Conservation (phyloP, 2,113 vertebrate species). For the Typhlomys cinereus region DNA sequence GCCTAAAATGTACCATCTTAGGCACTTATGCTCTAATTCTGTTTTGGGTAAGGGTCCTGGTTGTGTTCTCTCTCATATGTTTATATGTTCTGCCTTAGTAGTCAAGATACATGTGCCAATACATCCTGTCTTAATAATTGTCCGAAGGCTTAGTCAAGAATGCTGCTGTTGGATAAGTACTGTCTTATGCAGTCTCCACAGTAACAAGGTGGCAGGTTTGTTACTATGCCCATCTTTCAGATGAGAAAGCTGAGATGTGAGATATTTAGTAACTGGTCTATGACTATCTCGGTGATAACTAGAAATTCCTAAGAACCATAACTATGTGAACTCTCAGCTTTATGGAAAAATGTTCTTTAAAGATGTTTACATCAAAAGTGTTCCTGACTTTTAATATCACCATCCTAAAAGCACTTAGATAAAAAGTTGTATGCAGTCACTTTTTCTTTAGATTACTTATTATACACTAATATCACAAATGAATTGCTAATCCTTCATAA, state of each 20-base stretch:
- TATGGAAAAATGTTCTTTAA: slow-evolving; percentile 36
- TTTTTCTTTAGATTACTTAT: slow-evolving; percentile 44
- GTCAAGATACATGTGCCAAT: not conserved
- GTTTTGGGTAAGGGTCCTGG: not conserved
- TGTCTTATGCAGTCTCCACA: slow-evolving; percentile 4
- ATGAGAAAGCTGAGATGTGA: slow-evolving; percentile 54
- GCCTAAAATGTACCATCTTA: not conserved
- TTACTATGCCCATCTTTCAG: slow-evolving; percentile 32
- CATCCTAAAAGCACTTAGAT: slow-evolving; percentile 20
- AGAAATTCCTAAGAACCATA: slow-evolving; percentile 11
- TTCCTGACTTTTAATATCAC: slow-evolving; percentile 4
- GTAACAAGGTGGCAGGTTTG: not conserved
- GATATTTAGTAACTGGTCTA: slow-evolving; percentile 34
- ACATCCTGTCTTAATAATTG: not conserved
- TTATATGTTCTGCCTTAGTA: not conserved
- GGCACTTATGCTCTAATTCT: not conserved
- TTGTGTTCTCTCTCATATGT: too few relatives aligned
- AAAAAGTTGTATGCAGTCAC: not conserved
- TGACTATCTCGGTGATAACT: not conserved
- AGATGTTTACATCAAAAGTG: slow-evolving; percentile 10
- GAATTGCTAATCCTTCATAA: not conserved
- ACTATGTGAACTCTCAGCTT: slow-evolving; percentile 41
- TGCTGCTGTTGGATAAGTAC: not conserved
- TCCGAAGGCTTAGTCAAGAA: not conserved
- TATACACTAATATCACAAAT: slow-evolving; percentile 12